Evolutionary conservation across 2,888 invertebrate genomes (phyloP).

Genomic region (Tipula vernalis): DNA sequence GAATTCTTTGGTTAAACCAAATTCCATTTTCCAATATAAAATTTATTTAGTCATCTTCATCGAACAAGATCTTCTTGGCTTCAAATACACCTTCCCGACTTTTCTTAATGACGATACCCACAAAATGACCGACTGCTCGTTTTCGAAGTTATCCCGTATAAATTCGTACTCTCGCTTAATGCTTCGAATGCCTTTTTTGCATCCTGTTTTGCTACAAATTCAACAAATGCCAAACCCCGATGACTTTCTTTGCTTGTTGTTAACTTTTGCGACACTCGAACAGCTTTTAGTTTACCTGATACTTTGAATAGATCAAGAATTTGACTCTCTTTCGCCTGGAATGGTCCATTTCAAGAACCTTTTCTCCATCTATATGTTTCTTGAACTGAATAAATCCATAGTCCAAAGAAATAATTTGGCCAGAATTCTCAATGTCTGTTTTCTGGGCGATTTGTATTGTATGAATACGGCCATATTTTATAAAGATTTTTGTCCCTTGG

Average conservation of each 20-base stretch:
- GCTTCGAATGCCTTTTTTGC: constrained; percentile 93
- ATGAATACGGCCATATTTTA: constrained; percentile 58
- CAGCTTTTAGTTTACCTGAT: constrained; percentile 84
- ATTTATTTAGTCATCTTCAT: background rate
- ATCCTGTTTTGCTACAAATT: constrained; percentile 76
- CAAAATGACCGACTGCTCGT: constrained; percentile 64
- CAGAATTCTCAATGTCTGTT: constrained; percentile 68
- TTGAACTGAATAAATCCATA: constrained; percentile 94
- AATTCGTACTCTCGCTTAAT: constrained; percentile 91
- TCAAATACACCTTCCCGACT: constrained; percentile 38
- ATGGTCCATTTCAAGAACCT: constrained; percentile 91
- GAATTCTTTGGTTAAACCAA: no score
- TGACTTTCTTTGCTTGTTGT: constrained; percentile 58
- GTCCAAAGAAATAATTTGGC: constrained; percentile 73
- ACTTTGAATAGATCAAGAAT: constrained; percentile 78
- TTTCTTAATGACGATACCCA: constrained; percentile 28
- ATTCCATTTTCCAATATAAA: no score
- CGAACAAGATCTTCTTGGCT: constrained; percentile 5
- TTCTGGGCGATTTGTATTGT: constrained; percentile 73
- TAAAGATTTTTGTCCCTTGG: constrained; percentile 76
- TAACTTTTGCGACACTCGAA: constrained; percentile 84
- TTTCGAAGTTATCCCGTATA: constrained; percentile 87
- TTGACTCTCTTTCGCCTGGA: constrained; percentile 80
- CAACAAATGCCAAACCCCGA: constrained; percentile 94
- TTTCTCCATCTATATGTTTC: constrained; percentile 52